Conservation (phyloP, 2,888 invertebrate species). For the Aelia acuminata region DNA sequence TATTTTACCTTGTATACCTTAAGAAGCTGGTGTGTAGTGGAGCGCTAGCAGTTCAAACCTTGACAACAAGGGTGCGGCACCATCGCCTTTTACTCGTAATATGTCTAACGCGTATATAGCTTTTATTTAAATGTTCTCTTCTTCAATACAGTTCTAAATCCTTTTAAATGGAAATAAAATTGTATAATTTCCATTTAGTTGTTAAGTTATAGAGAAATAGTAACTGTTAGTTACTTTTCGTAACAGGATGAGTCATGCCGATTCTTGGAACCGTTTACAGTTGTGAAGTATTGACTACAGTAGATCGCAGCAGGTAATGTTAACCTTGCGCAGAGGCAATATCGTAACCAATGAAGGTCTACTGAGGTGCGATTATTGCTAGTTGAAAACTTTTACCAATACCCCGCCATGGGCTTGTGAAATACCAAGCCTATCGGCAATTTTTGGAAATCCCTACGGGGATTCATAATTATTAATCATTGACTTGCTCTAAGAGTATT, state of each 20-base stretch:
- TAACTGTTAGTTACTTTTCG: not conserved
- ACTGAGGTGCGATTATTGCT: constrained; percentile 56
- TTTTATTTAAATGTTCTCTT: not conserved
- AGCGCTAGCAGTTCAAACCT: not conserved
- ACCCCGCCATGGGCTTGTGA: constrained; percentile 26
- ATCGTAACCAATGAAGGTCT: constrained; percentile 56
- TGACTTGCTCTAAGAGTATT: too few species aligned
- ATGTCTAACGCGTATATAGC: not conserved
- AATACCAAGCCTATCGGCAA: constrained; percentile 21
- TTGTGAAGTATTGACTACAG: not conserved
- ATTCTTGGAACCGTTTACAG: not conserved
- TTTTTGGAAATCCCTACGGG: constrained; percentile 26
- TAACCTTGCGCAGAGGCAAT: constrained; percentile 55
- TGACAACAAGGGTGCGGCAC: not conserved
- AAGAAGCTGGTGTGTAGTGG: too few species aligned
- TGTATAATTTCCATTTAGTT: not conserved
- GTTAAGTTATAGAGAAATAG: not conserved
- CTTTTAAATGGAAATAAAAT: not conserved
- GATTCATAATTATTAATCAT: not conserved
- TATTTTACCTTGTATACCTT: too few species aligned
- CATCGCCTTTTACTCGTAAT: not conserved
- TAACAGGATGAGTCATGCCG: not conserved
- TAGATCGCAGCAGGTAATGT: too few species aligned
- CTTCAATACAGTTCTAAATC: not conserved
- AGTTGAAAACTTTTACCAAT: constrained; percentile 52